These are phyloP conservation scores for Zoanthus sociatus DNA, from an alignment of 92 coral and sea anemone species.

Conservation along the genomic window DNA sequence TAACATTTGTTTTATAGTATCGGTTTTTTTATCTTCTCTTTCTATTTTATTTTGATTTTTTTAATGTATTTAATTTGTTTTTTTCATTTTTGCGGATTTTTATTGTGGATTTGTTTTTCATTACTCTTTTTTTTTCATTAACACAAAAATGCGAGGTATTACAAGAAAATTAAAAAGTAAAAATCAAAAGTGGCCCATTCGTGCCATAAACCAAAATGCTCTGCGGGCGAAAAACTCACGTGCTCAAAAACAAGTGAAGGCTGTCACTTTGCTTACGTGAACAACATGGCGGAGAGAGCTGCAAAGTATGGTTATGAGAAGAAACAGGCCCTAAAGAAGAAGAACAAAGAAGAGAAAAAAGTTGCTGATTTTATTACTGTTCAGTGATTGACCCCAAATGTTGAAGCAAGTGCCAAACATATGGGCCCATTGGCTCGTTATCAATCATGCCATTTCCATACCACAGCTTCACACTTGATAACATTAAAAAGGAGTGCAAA, in stretches of 20 bases:
- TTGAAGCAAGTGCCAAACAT: conserved; percentile 7
- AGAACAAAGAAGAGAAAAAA: not conserved
- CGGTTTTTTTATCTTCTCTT: no score
- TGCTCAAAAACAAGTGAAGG: not conserved
- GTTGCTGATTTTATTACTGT: not conserved
- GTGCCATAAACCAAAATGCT: no score
- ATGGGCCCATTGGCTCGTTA: not conserved
- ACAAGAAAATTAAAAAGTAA: not conserved
- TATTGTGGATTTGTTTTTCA: not conserved
- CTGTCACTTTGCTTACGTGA: not conserved
- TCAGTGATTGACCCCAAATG: not conserved
- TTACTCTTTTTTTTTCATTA: not conserved
- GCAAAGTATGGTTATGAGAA: not conserved
- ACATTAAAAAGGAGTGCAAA: not conserved
- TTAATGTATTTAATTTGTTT: not conserved
- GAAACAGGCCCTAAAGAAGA: conserved; percentile 4
- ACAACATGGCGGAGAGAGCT: conserved; percentile 7
- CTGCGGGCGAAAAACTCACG: not conserved
- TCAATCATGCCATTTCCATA: not conserved
- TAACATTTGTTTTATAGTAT: no score
- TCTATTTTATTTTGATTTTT: no score
- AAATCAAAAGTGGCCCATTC: not conserved
- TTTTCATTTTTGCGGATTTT: not conserved
- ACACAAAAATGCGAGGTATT: not conserved
- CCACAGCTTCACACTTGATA: not conserved